Base-by-base conservation (phyloP, 1,140 invertebrate genomes). In the Aphidius gifuensis region DNA sequence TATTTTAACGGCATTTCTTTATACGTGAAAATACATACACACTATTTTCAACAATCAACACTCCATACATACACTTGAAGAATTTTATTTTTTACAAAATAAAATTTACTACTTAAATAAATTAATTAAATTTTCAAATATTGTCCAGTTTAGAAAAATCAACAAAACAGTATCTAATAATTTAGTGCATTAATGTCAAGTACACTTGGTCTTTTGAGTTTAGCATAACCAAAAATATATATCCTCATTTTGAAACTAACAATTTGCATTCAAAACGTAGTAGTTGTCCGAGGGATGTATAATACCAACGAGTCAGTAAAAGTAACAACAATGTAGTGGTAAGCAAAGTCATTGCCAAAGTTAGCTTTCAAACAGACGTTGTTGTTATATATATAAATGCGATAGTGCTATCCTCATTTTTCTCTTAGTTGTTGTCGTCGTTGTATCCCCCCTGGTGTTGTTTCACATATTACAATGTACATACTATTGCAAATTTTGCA, bases 281-380 rank as follows among this genome's bases (percentile, higher is more conserved):
- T 9, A 50, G 45, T 44, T 55, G 23, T 32, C 4, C 4, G 23
- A 4, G 23, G 23, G 23, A 3, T 32, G 23, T 32, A 32, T 32
- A 32, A 32, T 32, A 32, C 4, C 23, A 32, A 32, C 23, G 42
- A 46, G 40, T 49, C 61, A 58, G 42, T 38, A 16, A 55, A 40
- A 40, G 53, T 39, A 39, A 39, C 42, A 43, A 55, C 61, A 63
- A 39, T 49, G 4, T 58, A 51, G 53, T 56, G 48, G 61, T 63
- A 63, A 63, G 56, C 61, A 63, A 63, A 63, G 61, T 63, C 49
- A 58, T 63, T 63, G 53, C n/a, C 61, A 63, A 63, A 63, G 61
- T 63, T 63, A 63, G 48, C 49, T 58, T 38, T 23, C 49, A 51
- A 43, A 50, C 32, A 6, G 53, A 5, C 48, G 39, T 16, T 4